Base-by-base conservation (phyloP, 2,888 invertebrate species). In the Cosmia trapezina region DNA sequence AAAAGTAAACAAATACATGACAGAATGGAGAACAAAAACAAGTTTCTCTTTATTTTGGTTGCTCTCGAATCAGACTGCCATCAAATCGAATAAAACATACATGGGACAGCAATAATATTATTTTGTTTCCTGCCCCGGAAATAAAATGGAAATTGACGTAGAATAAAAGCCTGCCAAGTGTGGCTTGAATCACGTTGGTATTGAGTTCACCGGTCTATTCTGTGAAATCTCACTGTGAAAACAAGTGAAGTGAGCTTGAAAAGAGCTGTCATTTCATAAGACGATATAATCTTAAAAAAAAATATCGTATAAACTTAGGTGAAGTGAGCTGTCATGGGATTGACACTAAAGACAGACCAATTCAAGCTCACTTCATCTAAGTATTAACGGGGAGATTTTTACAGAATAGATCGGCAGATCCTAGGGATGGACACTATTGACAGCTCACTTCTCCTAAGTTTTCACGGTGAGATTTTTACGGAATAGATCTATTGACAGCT, bases 31-130 rank as follows among this genome's bases (percentile, higher is more conserved):
- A 28, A 33, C 9, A 33, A 54, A 64, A 49, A 60, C 11, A 43
- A 51, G 17, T 53, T 60, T 2, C n/a, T 12, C 12, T 57, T 62
- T 66, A 66, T 64, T 68, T 43, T 60, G 41, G 81, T 78, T 64
- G 41, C 57, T 63, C 53, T 28, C 22, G 59, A 66, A 80, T 77
- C 77, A 73, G 64, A 22, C 51, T 37, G 41, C 41, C 74, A 60
- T 63, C 37, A 62, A 45, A 68, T 63, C 45, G 14, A 81, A 81
- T 81, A 60, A 60, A 78, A 64, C 51, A 51, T 64, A 12, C 64
- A 56, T n/a, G 63, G 19, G 12, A 53, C 61, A 47, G 33, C 43
- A 54, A 60, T 41, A 67, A 59, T 22, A 22, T 61, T 56, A 28
- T 68, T 64, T 60, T 76, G 17, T 60, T 51, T 63, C 54, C n/a